These are phyloP conservation scores for Onthophagus sagittarius DNA, from an alignment of 2,888 invertebrate species.

Conservation along the genomic window DNA sequence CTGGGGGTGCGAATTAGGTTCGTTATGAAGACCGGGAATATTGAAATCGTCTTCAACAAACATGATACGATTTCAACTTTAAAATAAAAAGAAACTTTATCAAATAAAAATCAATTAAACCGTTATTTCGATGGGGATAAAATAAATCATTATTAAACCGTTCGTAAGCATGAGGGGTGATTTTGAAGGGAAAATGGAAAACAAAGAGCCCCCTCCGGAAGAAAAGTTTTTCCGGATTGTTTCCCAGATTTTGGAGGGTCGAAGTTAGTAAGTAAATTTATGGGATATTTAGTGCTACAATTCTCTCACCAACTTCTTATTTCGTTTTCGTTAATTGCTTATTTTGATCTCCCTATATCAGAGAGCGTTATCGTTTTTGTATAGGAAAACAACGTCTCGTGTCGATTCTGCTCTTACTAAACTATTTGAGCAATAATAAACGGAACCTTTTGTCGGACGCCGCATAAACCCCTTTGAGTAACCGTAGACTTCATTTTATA, in stretches of 20 bases:
- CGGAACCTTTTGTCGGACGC: too few species aligned
- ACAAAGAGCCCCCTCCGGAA: neutral
- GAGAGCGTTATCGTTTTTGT: too few species aligned
- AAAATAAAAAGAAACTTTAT: neutral
- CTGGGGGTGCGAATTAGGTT: conserved; percentile 34
- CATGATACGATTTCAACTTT: conserved; percentile 19
- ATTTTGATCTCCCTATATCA: too few species aligned
- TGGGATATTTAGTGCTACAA: neutral
- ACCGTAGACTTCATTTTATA: too few species aligned
- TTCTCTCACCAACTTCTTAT: neutral
- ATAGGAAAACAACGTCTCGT: too few species aligned
- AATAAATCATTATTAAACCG: neutral
- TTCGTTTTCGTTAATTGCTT: neutral
- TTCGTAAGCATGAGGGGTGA: neutral
- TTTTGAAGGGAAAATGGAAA: neutral
- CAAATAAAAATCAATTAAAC: neutral
- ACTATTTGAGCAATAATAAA: too few species aligned
- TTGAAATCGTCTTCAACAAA: conserved; percentile 35
- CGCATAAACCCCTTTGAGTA: too few species aligned
- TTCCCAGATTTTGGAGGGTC: neutral
- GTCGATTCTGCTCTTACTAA: too few species aligned
- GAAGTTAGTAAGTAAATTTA: neutral
- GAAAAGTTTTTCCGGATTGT: neutral
- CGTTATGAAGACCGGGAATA: conserved; percentile 32
- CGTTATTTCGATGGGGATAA: neutral